Evolutionary conservation across 2,113 vertebrate genomes (phyloP).

Genomic region (Garra rufa): DNA sequence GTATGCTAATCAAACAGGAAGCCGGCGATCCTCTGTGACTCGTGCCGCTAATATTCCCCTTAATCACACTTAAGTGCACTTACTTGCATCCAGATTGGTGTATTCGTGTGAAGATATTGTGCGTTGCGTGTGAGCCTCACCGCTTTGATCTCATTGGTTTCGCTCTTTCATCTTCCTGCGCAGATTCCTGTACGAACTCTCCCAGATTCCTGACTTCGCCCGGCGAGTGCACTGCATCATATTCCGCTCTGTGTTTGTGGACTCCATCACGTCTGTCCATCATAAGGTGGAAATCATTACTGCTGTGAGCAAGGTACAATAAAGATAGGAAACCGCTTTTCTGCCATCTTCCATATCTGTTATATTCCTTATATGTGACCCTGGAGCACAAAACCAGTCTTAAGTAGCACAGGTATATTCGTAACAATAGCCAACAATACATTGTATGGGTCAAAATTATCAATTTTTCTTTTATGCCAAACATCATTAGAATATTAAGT

Average conservation of each 20-base stretch:
- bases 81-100: conserved; percentile 39
- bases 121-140: neutral
- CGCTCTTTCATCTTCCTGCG: neutral
- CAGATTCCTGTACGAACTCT: conserved; percentile 95
- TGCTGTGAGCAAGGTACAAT: conserved; percentile 82
- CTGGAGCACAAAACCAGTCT: no score
- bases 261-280: conserved; percentile 84
- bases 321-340: neutral
- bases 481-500: no score
- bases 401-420: no score
- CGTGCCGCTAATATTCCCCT: neutral
- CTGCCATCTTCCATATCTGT: no score
- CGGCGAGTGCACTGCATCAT: conserved; percentile 92
- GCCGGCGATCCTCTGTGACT: neutral
- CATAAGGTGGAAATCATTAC: conserved; percentile 87
- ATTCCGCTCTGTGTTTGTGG: conserved; percentile 91
- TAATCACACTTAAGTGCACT: conserved; percentile 25
- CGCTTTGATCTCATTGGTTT: neutral
- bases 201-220: conserved; percentile 93
- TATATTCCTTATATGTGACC: no score
- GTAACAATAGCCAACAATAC: no score
- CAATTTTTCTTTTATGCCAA: no score
- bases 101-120: neutral
- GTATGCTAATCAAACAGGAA: conserved; percentile 35
- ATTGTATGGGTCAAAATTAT: no score